These are phyloP conservation scores for Sturnira hondurensis DNA, from an alignment of 2,113 vertebrate species.

Conservation along the genomic window DNA sequence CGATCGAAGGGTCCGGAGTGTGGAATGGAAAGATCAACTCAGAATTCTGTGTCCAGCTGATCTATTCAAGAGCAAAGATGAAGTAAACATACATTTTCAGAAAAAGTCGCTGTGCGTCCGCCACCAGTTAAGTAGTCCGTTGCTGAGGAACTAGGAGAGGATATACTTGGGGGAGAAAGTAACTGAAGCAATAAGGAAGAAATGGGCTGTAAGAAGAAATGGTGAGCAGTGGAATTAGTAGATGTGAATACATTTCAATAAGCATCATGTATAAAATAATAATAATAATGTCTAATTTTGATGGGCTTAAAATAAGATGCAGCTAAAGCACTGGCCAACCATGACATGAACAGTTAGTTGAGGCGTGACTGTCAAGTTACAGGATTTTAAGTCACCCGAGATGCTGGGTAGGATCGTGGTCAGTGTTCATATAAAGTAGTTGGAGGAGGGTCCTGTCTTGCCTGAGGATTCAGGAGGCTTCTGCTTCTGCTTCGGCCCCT, in stretches of 20 bases:
- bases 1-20: background rate
- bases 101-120: background rate
- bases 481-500: background rate
- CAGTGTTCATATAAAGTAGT: background rate
- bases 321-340: background rate
- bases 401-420: background rate
- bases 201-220: background rate
- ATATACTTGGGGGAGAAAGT: background rate
- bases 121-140: background rate
- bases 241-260: background rate
- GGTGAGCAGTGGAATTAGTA: background rate
- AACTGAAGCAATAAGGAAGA: slow-evolving; percentile 10
- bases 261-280: background rate
- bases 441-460: background rate
- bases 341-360: background rate
- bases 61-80: slow-evolving; percentile 10
- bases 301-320: background rate
- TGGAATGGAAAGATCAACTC: background rate
- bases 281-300: slow-evolving; percentile 2
- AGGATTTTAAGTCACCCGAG: background rate
- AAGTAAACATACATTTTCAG: background rate
- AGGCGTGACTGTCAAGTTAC: background rate
- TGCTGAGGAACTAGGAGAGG: background rate
- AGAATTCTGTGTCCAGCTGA: background rate
- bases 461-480: background rate